Evolutionary conservation across 1,140 invertebrate species (phyloP).

Genomic region (Parapsyche elsis): DNA sequence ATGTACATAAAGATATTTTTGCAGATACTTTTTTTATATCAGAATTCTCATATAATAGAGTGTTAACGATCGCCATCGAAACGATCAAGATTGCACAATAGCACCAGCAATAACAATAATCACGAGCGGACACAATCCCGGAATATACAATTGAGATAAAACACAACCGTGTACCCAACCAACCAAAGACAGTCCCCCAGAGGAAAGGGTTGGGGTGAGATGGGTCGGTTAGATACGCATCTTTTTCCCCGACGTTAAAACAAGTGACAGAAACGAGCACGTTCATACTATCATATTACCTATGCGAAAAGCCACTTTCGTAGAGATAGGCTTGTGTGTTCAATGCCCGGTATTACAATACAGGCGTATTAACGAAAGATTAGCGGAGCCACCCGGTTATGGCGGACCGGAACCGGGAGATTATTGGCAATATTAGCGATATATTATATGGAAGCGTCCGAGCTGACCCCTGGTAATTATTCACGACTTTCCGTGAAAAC

Average conservation of each 20-base stretch:
- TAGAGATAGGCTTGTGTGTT: neutral
- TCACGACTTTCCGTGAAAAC: slow-evolving; percentile 38
- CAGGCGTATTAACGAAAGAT: slow-evolving; percentile 36
- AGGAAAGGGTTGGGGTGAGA: neutral
- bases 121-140: neutral
- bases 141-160: slow-evolving; percentile 7
- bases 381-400: neutral
- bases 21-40: too few species aligned
- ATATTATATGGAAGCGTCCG: neutral
- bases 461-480: slow-evolving; percentile 30
- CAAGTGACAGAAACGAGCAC: neutral
- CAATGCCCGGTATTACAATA: neutral
- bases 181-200: neutral
- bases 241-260: neutral
- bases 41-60: too few species aligned
- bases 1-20: too few species aligned
- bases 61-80: neutral
- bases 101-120: slow-evolving; percentile 3
- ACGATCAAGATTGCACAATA: neutral
- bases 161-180: neutral
- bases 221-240: neutral
- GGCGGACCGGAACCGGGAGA: neutral
- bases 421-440: neutral
- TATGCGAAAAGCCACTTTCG: neutral
- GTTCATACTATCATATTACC: too few species aligned